These are phyloP conservation scores for Bucco capensis DNA, from an alignment of 2,113 vertebrate species.

Conservation along the genomic window DNA sequence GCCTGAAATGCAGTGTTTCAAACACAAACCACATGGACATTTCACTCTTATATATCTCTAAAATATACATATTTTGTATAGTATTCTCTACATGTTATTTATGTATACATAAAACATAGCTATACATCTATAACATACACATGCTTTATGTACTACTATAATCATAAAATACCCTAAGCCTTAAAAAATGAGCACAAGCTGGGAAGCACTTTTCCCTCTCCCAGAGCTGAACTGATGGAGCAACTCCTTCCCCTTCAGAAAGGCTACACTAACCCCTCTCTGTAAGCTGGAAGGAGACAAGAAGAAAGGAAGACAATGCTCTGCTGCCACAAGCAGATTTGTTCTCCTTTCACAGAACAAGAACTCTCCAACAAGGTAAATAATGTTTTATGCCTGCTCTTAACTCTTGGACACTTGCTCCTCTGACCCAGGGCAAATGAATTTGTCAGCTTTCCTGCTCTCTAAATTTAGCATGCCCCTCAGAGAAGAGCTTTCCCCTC, in stretches of 20 bases:
- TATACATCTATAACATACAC: fast-evolving
- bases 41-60: no score
- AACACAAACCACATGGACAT: no score
- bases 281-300: background rate
- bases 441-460: background rate
- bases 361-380: background rate
- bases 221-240: background rate
- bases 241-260: background rate
- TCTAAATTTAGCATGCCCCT: background rate
- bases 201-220: background rate
- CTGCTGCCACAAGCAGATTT: background rate
- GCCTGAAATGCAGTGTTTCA: no score
- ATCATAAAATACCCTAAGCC: background rate
- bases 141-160: background rate
- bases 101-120: no score
- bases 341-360: background rate
- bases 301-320: background rate
- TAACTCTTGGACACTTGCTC: background rate
- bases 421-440: fast-evolving
- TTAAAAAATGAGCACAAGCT: background rate
- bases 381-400: background rate
- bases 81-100: no score
- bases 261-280: background rate
- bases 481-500: background rate
- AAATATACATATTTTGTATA: no score